A percentile compares a stretch with the other conserved stretches of the same genome.
Conservation (phyloP, 30 jellyfish, hydroid and myxozoan genomes). For the Chironex yamaguchii region DNA sequence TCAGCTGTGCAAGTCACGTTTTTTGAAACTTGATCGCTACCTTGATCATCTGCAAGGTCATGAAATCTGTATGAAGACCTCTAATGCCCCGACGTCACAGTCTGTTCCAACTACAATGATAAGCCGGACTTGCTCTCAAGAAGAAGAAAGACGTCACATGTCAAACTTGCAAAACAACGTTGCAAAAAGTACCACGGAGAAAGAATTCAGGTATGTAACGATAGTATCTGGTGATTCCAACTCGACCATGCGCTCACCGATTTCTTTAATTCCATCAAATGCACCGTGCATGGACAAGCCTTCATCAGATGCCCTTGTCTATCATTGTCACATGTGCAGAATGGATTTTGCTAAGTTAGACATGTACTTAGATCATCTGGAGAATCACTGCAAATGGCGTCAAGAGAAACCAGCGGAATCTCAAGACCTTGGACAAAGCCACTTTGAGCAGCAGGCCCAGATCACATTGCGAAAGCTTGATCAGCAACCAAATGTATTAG, state of each 20-base stretch:
- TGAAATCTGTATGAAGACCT: not conserved
- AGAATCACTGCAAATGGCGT: not conserved
- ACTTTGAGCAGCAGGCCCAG: not conserved
- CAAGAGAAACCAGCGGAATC: not conserved
- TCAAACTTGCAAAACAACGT: not conserved
- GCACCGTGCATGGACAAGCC: not conserved
- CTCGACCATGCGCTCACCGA: not conserved
- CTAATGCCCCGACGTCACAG: not conserved
- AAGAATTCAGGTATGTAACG: not conserved
- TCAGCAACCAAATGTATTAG: not conserved
- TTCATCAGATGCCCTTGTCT: not conserved
- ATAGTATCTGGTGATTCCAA: not conserved
- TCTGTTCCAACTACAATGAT: too few relatives aligned
- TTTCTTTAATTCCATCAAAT: not conserved
- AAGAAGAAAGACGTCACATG: not conserved
- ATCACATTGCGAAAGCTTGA: not conserved
- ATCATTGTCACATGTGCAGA: not conserved
- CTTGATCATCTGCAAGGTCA: not conserved
- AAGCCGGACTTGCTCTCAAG: not conserved
- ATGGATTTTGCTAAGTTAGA: not conserved
- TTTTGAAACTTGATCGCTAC: not conserved
- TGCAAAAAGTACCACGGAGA: not conserved
- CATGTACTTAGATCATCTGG: not conserved
- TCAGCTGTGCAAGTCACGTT: not conserved
- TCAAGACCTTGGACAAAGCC: not conserved